Evolutionary conservation across 2,888 invertebrate genomes (phyloP), one percentile per base, ranked within the genome.

Genomic region (Alentia gelatinosa): DNA sequence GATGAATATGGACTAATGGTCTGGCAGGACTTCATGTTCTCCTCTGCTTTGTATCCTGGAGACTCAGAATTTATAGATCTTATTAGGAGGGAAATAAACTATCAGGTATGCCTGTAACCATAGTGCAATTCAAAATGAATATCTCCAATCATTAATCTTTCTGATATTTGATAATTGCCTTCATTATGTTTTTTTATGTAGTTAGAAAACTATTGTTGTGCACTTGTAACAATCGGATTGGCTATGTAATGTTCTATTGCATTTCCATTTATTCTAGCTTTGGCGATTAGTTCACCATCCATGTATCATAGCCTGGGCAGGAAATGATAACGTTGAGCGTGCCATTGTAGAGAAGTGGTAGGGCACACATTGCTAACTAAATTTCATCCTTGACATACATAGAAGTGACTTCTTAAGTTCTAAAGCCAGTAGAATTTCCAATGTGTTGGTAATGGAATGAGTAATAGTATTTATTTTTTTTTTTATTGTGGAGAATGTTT

Each of bases 1-100:
- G 99, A 99, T 95, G 97, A 98, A 94, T 96, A 98, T 89, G 99
- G 99, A 0, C 97, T 99, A 84, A 97, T 99, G 94, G 97, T 99
- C 90, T 99, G 99, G 99, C 99, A 99, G 93, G 99, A 99, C 96
- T 97, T 99, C 95, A 98, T 99, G 97, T 99, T 99, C 96, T 99
- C 99, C 0, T 99, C 98, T 95, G 97, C 98, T 33, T 98, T 99
- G 97, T 99, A 99, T 96, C 99, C 99, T 0, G 97, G 97, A 0
- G 97, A 97, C 91, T 94, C 96, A 0, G 96, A 97, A 0, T 99
- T 98, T 96, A 96, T 99, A 37, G 94, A 96, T 96, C 97, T 97
- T 1, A 98, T 99, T 0, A 96, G 96, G 84, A 95, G 96, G 7
- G 99, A 99, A 97, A 97, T 98, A 42, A 96, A 96, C 35, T 98